Evolutionary conservation across 1,140 invertebrate genomes (phyloP).

Genomic region (Drosophila guanche): DNA sequence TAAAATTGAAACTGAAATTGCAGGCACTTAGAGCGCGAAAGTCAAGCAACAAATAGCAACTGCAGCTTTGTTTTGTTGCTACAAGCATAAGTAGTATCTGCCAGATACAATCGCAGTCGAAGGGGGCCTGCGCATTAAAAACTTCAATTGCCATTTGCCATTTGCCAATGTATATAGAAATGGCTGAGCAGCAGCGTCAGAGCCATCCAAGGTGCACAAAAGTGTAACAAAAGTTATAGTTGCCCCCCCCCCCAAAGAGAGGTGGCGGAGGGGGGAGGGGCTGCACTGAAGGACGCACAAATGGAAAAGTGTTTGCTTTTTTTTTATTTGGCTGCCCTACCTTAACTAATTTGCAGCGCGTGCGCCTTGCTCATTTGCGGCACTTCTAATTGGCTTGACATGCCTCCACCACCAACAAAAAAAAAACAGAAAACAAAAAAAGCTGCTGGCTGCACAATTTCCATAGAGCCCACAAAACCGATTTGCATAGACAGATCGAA

Average conservation of each 20-base stretch:
- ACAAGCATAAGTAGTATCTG: constrained; percentile 40
- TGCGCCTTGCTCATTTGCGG: constrained; percentile 55
- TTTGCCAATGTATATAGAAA: constrained; percentile 36
- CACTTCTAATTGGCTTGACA: constrained; percentile 66
- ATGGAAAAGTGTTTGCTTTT: constrained; percentile 36
- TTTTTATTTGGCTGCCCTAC: constrained; percentile 1
- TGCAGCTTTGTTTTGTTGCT: constrained; percentile 17
- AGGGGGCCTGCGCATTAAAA: constrained; percentile 34
- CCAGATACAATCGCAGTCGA: constrained; percentile 46
- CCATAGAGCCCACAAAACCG: constrained; percentile 20
- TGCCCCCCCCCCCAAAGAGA: constrained; percentile 21
- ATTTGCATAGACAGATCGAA: constrained; percentile 39
- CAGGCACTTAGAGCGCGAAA: constrained; percentile 72
- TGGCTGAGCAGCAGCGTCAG: constrained; percentile 29
- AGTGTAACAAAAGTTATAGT: constrained; percentile 47
- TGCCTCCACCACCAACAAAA: constrained; percentile 1
- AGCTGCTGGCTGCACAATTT: constrained; percentile 24
- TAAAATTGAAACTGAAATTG: constrained; percentile 78
- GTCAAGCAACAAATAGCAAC: constrained; percentile 43
- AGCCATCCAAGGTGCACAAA: constrained; percentile 21
- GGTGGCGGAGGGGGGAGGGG: constrained; percentile 8
- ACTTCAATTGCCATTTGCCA: constrained; percentile 61
- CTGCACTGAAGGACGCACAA: constrained; percentile 50
- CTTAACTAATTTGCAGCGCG: constrained; percentile 42
- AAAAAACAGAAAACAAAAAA: no score